Evolutionary conservation across 2,888 invertebrate genomes (phyloP).

Genomic region (Chrysomela aeneicollis): DNA sequence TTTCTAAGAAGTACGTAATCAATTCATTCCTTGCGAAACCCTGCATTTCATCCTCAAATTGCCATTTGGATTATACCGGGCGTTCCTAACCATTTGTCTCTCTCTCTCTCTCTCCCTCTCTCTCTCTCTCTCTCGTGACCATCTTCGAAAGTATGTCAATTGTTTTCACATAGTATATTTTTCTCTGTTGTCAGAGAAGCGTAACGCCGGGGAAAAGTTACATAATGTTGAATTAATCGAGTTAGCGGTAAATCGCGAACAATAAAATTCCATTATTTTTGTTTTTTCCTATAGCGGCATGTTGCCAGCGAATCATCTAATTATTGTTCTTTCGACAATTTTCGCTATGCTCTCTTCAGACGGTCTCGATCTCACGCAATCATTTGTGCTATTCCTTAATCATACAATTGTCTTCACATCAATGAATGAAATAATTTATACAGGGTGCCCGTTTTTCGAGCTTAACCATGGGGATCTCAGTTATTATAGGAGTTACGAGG

Average conservation of each 20-base stretch:
- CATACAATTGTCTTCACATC: too few relatives aligned
- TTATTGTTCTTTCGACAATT: too few relatives aligned
- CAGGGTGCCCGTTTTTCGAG: too few relatives aligned
- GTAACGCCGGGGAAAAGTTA: not conserved
- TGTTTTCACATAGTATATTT: constrained; percentile 19
- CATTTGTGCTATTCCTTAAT: too few relatives aligned
- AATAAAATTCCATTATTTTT: not conserved
- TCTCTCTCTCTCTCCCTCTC: not conserved
- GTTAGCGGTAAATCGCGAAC: not conserved
- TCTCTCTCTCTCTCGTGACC: constrained; percentile 11
- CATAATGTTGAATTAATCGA: constrained; percentile 11
- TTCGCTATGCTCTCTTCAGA: too few relatives aligned
- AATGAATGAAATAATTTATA: too few relatives aligned
- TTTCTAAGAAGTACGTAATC: not conserved
- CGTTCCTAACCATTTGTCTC: constrained; percentile 11
- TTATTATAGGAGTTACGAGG: too few relatives aligned
- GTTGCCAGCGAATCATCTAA: not conserved
- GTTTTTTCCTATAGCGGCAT: not conserved
- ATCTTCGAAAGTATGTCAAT: constrained; percentile 27
- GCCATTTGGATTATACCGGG: constrained; percentile 20
- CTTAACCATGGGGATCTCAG: too few relatives aligned
- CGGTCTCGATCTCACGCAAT: too few relatives aligned
- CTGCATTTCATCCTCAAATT: constrained; percentile 4
- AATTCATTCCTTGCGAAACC: constrained; percentile 13
- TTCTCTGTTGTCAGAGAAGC: constrained; percentile 1